phyloP scores from a whole-genome alignment of 2,113 vertebrate genomes.

The Zosterops pallidus region DNA sequence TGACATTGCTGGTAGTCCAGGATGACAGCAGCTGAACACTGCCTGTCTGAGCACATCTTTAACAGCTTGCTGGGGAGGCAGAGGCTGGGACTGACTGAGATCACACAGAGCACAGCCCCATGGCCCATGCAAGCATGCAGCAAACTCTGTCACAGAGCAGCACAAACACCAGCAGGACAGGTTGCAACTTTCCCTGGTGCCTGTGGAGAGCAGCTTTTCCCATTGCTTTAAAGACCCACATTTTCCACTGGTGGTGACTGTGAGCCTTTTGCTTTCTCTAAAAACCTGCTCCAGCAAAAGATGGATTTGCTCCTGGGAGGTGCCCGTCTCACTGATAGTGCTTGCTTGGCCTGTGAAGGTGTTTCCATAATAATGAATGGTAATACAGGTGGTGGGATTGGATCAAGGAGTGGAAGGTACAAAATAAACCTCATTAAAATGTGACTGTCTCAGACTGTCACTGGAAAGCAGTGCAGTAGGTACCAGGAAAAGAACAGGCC shows the following conservation, averaged over 20 bases:
- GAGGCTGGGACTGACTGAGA: background rate
- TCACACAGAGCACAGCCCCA: background rate
- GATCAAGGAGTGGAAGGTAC: background rate
- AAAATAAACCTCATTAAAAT: background rate
- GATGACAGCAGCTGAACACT: background rate
- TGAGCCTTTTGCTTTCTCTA: background rate
- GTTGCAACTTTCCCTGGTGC: background rate
- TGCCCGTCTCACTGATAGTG: background rate
- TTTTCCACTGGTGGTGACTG: background rate
- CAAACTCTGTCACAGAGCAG: background rate
- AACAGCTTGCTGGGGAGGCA: background rate
- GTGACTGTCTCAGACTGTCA: background rate
- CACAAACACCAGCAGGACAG: background rate
- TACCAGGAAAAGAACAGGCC: background rate
- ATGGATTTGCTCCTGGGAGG: background rate
- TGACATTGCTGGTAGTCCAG: background rate
- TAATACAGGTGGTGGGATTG: background rate
- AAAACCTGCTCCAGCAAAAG: background rate
- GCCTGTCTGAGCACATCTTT: background rate
- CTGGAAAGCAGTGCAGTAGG: background rate
- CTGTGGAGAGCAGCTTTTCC: background rate
- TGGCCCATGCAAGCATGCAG: fast-evolving
- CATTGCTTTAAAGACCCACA: background rate
- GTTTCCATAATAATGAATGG: background rate
- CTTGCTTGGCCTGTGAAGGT: background rate